These are phyloP conservation scores for Sesia apiformis DNA, from an alignment of 2,888 invertebrate species.

Conservation along the genomic window DNA sequence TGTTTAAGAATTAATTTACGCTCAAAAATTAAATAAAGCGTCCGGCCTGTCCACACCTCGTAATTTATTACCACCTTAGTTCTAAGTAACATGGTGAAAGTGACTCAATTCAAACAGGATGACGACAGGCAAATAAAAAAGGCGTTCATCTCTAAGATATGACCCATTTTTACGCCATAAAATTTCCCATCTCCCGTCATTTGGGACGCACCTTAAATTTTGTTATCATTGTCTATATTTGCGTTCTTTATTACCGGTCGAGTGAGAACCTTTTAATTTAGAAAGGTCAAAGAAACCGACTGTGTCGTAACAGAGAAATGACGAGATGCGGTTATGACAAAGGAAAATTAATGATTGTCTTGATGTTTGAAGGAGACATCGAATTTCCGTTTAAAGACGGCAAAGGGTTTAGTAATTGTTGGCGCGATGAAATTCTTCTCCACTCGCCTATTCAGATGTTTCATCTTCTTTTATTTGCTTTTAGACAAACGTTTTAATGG, in stretches of 20 bases:
- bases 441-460: background rate
- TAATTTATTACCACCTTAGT: constrained; percentile 49
- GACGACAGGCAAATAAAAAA: constrained; percentile 56
- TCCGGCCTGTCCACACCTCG: constrained; percentile 38
- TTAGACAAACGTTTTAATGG: no score
- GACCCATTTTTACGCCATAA: constrained; percentile 55
- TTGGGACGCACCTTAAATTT: constrained; percentile 22
- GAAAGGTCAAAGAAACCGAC: constrained; percentile 16
- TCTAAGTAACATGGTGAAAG: constrained; percentile 41
- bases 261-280: constrained; percentile 17
- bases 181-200: constrained; percentile 42
- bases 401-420: constrained; percentile 4
- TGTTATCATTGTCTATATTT: constrained; percentile 59
- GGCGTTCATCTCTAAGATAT: constrained; percentile 31
- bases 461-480: background rate
- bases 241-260: constrained; percentile 42
- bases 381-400: constrained; percentile 9
- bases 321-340: constrained; percentile 17
- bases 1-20: constrained; percentile 12
- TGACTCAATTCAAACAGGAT: constrained; percentile 36
- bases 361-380: constrained; percentile 7
- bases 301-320: constrained; percentile 4
- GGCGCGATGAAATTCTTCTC: background rate
- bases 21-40: constrained; percentile 11
- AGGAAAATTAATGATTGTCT: constrained; percentile 18